Conservation (phyloP, 2,888 invertebrate species). For the Nemotelus nigrinus region DNA sequence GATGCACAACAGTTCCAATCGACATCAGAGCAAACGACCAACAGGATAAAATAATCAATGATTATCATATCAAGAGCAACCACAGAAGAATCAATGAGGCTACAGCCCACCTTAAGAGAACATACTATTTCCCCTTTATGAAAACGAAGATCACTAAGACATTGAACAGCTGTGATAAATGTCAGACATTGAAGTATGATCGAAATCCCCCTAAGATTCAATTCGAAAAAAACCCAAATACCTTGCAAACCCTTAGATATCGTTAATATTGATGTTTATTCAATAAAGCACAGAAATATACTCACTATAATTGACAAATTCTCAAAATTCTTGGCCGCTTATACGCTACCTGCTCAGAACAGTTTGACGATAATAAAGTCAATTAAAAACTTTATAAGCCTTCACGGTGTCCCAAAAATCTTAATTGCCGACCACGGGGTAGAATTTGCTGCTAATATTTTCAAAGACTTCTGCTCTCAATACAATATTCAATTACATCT, state of each 20-base stretch:
- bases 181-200: constrained; percentile 47
- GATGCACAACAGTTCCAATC: constrained; percentile 48
- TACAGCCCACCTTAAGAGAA: no score
- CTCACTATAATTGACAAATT: constrained; percentile 49
- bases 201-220: constrained; percentile 51
- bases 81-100: constrained; percentile 51
- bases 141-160: constrained; percentile 51
- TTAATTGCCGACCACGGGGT: constrained; percentile 47
- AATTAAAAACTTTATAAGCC: no score
- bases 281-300: no score
- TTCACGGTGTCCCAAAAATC: constrained; percentile 48
- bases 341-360: no score
- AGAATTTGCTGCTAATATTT: constrained; percentile 43
- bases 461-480: constrained; percentile 48
- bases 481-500: constrained; percentile 41
- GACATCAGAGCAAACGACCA: constrained; percentile 50
- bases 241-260: no score
- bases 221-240: constrained; percentile 48
- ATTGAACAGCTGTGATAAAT: constrained; percentile 50
- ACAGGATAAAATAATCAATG: no score
- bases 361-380: no score
- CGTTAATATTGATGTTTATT: no score
- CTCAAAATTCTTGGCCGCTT: no score
- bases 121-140: constrained; percentile 49
- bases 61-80: constrained; percentile 49